Base-by-base conservation (phyloP, 2,797 vertebrate genomes). In the Karalla daura region DNA sequence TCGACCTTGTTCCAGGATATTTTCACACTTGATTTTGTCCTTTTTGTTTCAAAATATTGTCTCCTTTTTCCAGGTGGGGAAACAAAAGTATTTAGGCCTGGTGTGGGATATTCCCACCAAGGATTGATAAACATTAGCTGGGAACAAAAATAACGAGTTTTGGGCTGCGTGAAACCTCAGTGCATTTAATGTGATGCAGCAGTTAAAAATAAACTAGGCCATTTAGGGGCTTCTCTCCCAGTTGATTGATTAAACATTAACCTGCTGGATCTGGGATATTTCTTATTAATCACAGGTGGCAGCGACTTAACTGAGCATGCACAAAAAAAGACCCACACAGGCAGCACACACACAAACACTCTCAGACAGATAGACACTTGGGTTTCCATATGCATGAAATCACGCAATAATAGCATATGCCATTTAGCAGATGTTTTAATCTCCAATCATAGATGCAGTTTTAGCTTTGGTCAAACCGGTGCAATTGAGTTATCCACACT, bases 171-270 rank as follows among this genome's bases (percentile, higher is more conserved):
- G 61, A 80, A 83, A 66, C 64, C 64, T 61, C 14, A 8, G 67
- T 53, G 76, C 63, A 50, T 87, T 89, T 83, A 81, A 86, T 81
- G 85, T 75, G 78, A 83, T 65, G 45, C 68, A 60, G 60, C 70
- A 64, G 84, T 91, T 90, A 86, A 90, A 92, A 90, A 80, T 78
- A 89, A 89, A 88, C 87, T 43, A 51, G 77, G 60, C 78, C 80
- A 76, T 89, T 90, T 88, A 75, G 80, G 85, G 61, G 76, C 76
- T 85, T 85, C 86, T 86, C 71, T 79, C 70, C 45, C 62, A 49
- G 61, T 72, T 77, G 81, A 91, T 85, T 86, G 86, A 86, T 92
- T 91, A 90, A 92, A 91, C 88, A 94, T 94, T 93, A 93, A 93
- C 93, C 78, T 74, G 82, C 70, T 70, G 69, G 78, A 89, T 89